Evolutionary conservation across 2,113 vertebrate genomes (phyloP).

Genomic region (Lichenostomus cassidix): DNA sequence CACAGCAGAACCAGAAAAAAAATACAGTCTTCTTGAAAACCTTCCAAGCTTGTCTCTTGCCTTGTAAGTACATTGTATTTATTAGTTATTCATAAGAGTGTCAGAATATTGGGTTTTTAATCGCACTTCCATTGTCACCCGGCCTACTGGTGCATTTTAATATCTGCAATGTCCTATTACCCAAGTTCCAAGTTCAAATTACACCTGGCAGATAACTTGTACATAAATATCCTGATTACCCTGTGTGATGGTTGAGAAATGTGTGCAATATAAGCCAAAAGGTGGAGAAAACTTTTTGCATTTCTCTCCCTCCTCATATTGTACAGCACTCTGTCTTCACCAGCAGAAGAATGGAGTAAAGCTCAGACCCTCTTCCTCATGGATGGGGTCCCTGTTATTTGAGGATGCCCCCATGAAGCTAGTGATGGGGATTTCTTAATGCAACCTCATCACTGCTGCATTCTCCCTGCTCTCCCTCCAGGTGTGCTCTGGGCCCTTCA

Average conservation of each 20-base stretch:
- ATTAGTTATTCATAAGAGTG: background rate
- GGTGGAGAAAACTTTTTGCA: background rate
- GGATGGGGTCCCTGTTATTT: background rate
- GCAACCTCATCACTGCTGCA: background rate
- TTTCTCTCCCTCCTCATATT: background rate
- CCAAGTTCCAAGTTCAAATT: background rate
- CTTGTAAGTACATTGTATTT: background rate
- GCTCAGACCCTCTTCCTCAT: background rate
- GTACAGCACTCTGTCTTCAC: background rate
- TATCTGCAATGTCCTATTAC: background rate
- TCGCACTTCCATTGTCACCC: background rate
- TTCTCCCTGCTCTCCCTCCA: background rate
- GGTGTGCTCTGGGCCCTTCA: background rate
- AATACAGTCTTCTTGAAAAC: background rate
- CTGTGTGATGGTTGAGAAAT: background rate
- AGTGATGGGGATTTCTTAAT: background rate
- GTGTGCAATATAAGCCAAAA: background rate
- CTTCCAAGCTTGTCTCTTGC: background rate
- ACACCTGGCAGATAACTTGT: background rate
- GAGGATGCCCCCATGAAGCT: background rate
- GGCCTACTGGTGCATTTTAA: background rate
- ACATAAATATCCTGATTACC: background rate
- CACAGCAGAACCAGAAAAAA: background rate
- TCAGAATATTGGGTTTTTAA: background rate
- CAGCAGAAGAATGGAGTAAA: background rate